A percentile compares a stretch with the other conserved stretches of the same genome.
phyloP scores from a whole-genome alignment of 2,113 vertebrate genomes.

The Tonatia bakeri region DNA sequence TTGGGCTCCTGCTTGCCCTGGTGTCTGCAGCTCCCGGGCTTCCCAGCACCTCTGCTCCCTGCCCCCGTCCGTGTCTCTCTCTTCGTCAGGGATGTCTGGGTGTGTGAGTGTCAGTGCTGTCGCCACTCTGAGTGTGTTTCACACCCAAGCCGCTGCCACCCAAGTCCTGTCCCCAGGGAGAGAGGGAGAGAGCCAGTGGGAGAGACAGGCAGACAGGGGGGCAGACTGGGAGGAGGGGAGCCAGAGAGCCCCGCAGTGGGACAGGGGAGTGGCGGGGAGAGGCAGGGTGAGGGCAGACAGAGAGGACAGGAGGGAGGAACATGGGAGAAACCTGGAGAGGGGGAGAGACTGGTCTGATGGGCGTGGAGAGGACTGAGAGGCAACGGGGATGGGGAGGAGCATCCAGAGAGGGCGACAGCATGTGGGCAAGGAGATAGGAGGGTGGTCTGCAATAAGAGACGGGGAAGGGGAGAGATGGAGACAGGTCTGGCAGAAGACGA shows the following conservation, averaged over 20 bases:
- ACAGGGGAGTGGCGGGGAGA: no score
- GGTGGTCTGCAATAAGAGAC: neutral
- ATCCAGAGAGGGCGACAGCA: neutral
- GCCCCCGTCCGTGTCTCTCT: neutral
- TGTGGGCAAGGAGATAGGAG: neutral
- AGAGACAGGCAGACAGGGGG: neutral
- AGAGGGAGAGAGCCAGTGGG: neutral
- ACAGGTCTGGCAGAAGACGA: neutral
- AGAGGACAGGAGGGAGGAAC: neutral
- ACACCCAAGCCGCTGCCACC: constrained; percentile 32
- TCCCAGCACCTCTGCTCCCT: neutral
- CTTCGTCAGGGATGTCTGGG: neutral
- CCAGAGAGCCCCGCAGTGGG: neutral
- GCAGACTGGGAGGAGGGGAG: neutral
- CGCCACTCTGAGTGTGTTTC: constrained; percentile 15
- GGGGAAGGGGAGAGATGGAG: neutral
- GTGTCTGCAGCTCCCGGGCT: neutral
- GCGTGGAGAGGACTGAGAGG: neutral
- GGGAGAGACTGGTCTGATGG: neutral
- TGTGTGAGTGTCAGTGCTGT: neutral
- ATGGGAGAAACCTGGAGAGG: neutral
- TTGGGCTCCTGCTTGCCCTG: neutral
- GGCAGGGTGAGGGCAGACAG: neutral
- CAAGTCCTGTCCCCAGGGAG: constrained; percentile 4
- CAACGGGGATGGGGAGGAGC: neutral